These are phyloP conservation scores for Saguinus midas DNA, from an alignment of 2,113 vertebrate genomes.

Conservation along the genomic window DNA sequence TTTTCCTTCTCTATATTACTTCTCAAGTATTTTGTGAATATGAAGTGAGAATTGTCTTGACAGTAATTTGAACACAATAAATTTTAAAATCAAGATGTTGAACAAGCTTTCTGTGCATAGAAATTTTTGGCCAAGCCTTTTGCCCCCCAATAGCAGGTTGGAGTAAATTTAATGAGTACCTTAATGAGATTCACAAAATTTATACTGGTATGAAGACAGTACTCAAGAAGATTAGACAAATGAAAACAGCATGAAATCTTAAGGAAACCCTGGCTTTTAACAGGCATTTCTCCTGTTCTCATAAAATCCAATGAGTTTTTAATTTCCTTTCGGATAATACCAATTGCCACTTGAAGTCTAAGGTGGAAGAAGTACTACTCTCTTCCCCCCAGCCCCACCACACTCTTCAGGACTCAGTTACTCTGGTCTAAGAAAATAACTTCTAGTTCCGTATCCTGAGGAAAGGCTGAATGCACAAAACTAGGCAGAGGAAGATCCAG, in stretches of 20 bases:
- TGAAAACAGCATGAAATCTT: not conserved
- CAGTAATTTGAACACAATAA: not conserved
- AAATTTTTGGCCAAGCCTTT: not conserved
- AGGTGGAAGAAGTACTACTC: not conserved
- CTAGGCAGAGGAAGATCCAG: not conserved
- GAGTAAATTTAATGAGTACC: not conserved
- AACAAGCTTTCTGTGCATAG: not conserved
- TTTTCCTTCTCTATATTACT: not conserved
- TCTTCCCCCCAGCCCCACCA: not conserved
- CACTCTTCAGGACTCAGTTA: not conserved
- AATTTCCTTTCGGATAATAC: not conserved
- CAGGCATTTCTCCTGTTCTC: not conserved
- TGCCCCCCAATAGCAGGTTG: not conserved
- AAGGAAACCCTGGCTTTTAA: not conserved
- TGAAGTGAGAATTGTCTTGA: not conserved
- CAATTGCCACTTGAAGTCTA: not conserved
- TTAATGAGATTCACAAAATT: not conserved
- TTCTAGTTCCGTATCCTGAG: not conserved
- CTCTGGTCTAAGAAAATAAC: not conserved
- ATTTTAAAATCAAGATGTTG: constrained; percentile 21
- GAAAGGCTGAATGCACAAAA: not conserved
- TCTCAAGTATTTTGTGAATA: not conserved
- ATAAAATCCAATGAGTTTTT: not conserved
- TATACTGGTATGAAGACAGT: not conserved
- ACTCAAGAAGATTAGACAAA: not conserved